Base-by-base conservation (phyloP, 2,888 invertebrate species). In the Pseudococcus jackbeardsleyi region DNA sequence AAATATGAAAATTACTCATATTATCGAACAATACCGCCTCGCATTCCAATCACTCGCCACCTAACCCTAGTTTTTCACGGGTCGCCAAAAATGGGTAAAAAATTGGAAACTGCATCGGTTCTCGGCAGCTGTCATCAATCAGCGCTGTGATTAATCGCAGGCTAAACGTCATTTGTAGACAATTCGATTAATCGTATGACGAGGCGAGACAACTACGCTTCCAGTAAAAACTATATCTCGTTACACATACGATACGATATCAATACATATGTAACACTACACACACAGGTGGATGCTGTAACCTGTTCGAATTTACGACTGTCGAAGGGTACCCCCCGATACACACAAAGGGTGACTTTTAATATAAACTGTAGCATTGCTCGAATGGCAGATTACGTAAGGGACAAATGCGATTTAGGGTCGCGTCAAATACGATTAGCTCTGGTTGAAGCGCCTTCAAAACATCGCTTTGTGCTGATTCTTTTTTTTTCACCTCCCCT, bases 401-500 rank as follows among this genome's bases (percentile, higher is more conserved):
- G 7, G 64, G 12, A 39, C 42, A 22, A 19, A 19, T 33, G 42
- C 54, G 48, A 84, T 48, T 15, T 22, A 26, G 85, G 39, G 64
- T 26, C 85, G 85, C 64, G 64, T 64, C n/a, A 64, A 85, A 85
- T 64, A 64, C 85, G 85, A 85, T 85, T 85, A 85, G 54, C 85
- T 85, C 39, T 85, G 85, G 85, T 85, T 85, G 85, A 85, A 59
- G 85, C 85, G 85, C 85, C 64, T 85, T 85, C 85, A 85, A 85
- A 85, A 85, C 85, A 85, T n/a, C 48, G 54, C 85, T 48, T 50
- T 54, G 54, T 85, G 22, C 46, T 26, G 33, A 50, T 85, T 84
- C 12, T n/a, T 85, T 26, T 33, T 15, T 9, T n/a, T 85, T 0
- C n/a, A n/a, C 9, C 26, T 26, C 1, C 22, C 6, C 48, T 4